Conservation (phyloP, 2,113 vertebrate species). For the Andinoacara biseriatus region DNA sequence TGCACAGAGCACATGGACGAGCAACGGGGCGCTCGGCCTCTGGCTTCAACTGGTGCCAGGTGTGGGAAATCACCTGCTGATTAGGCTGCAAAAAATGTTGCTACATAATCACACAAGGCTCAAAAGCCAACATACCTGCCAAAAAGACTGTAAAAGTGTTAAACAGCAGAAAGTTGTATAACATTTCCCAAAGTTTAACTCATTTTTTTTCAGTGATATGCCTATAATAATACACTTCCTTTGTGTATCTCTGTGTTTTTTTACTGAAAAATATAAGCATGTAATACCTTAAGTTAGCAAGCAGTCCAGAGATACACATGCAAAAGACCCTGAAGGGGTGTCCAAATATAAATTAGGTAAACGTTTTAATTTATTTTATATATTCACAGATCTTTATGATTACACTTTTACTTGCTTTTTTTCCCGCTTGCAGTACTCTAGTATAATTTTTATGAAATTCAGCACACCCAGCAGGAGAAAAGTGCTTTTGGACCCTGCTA, state of each 20-base stretch:
- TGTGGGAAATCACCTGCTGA: conserved; percentile 66
- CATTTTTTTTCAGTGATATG: fast-evolving
- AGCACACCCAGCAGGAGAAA: neutral
- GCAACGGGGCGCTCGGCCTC: conserved; percentile 24
- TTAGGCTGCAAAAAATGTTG: conserved; percentile 22
- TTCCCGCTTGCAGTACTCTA: neutral
- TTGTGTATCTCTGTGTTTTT: neutral
- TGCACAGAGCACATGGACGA: conserved; percentile 30
- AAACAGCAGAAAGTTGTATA: neutral
- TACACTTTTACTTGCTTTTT: neutral
- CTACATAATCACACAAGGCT: neutral
- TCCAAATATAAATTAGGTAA: neutral
- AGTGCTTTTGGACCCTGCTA: conserved; percentile 5
- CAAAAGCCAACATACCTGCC: neutral
- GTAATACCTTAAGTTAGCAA: neutral
- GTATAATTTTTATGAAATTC: conserved; percentile 11
- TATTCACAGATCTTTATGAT: neutral
- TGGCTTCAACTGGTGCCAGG: conserved; percentile 52
- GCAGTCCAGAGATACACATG: neutral
- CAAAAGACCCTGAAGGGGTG: neutral
- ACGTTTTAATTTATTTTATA: neutral
- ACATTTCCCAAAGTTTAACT: neutral
- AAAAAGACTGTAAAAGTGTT: neutral
- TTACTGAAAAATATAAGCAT: neutral
- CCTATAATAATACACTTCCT: neutral